These are phyloP conservation scores for Orthosia cruda DNA, from an alignment of 2,888 invertebrate species.

Conservation along the genomic window DNA sequence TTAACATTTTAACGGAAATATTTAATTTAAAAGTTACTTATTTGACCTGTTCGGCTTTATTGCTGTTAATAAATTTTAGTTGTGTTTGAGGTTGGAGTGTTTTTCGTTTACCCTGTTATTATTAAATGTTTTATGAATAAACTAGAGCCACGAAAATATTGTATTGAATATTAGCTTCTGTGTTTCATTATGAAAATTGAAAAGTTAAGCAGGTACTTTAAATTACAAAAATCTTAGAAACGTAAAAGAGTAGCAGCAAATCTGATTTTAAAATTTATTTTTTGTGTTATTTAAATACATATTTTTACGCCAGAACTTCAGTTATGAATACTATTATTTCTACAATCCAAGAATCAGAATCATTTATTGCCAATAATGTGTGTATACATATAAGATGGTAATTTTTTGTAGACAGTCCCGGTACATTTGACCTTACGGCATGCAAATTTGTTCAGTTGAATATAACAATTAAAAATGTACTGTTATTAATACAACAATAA, in stretches of 20 bases:
- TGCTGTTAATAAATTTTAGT: slow-evolving; percentile 29
- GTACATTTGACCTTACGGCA: no score
- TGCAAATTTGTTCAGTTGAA: no score
- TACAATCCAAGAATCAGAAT: no score
- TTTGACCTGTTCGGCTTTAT: slow-evolving; percentile 31
- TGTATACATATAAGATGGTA: no score
- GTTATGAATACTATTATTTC: not conserved
- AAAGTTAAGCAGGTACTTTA: not conserved
- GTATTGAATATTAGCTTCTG: not conserved
- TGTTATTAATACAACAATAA: no score
- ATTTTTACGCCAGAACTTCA: not conserved
- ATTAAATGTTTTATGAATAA: slow-evolving; percentile 7
- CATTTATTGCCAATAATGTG: no score
- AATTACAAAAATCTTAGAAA: not conserved
- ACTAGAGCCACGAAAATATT: not conserved
- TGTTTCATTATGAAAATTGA: slow-evolving; percentile 18
- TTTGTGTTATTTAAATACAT: not conserved
- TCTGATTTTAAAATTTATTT: not conserved
- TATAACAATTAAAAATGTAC: no score
- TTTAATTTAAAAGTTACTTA: slow-evolving; percentile 60
- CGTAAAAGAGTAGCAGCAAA: not conserved
- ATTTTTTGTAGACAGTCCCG: no score
- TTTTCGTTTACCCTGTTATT: slow-evolving; percentile 28
- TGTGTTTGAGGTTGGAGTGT: slow-evolving; percentile 35
- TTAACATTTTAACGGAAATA: slow-evolving; percentile 63